Percentiles rank a stretch among this genome's conserved stretches.
Evolutionary conservation across 2,797 vertebrate genomes (phyloP).

Genomic region (Allobates femoralis): DNA sequence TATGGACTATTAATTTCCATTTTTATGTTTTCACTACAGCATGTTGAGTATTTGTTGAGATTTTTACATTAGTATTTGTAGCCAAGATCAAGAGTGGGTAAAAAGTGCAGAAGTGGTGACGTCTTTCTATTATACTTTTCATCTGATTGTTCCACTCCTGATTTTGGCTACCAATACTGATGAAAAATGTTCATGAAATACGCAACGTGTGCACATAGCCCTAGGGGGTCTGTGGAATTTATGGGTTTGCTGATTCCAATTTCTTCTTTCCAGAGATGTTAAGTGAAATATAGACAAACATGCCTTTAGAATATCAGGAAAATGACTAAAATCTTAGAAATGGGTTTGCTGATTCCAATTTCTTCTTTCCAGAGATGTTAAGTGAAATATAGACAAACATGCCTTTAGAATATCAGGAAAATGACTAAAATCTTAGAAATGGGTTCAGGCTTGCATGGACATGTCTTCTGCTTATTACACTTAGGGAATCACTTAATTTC

Average conservation of each 20-base stretch:
- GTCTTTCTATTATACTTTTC: too few species aligned
- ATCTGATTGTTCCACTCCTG: too few species aligned
- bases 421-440: neutral
- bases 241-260: neutral
- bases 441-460: neutral
- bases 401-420: neutral
- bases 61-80: too few species aligned
- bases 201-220: too few species aligned
- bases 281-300: neutral
- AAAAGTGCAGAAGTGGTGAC: too few species aligned
- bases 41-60: too few species aligned
- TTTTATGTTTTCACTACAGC: too few species aligned
- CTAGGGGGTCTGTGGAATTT: too few species aligned
- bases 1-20: too few species aligned
- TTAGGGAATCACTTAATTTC: neutral
- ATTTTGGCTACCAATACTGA: too few species aligned
- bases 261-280: neutral
- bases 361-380: neutral
- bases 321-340: neutral
- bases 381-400: neutral
- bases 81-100: too few species aligned
- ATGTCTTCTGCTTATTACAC: neutral
- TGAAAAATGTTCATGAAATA: too few species aligned
- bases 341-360: neutral
- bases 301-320: neutral